phyloP scores from a whole-genome alignment of 1,140 invertebrate genomes.

The Zophobas atratus region DNA sequence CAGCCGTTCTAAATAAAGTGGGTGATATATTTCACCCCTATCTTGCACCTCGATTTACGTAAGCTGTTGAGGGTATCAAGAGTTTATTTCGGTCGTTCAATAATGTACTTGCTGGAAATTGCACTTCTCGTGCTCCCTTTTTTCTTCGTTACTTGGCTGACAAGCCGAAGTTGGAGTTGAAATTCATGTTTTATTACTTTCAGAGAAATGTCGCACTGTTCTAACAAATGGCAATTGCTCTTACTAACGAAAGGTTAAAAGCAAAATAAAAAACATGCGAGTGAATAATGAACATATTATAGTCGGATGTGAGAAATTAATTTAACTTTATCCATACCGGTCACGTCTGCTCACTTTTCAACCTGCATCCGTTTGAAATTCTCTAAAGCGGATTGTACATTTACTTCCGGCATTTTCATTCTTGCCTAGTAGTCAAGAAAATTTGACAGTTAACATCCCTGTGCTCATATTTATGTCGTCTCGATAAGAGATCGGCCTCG shows the following conservation, averaged over 20 bases:
- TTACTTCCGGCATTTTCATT: neutral
- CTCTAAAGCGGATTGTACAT: too few species aligned
- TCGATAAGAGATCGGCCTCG: neutral
- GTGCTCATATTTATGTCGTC: neutral
- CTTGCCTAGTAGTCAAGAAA: neutral
- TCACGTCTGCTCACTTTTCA: too few species aligned
- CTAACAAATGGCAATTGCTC: too few species aligned
- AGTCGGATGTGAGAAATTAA: too few species aligned
- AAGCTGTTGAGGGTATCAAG: neutral
- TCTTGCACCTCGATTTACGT: constrained; percentile 9
- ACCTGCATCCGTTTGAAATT: too few species aligned
- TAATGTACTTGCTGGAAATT: neutral
- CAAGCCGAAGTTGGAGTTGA: too few species aligned
- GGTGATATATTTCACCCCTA: constrained; percentile 10
- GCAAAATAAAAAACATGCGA: too few species aligned
- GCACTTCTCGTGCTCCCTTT: neutral
- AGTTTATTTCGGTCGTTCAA: constrained; percentile 12
- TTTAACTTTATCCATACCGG: too few species aligned
- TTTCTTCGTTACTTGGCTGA: neutral
- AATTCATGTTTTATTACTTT: too few species aligned
- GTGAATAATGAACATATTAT: too few species aligned
- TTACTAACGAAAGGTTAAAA: too few species aligned
- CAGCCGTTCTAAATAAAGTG: constrained; percentile 4
- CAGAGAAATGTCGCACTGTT: too few species aligned
- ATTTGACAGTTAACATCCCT: neutral